Evolutionary conservation across 2,888 invertebrate species (phyloP).

Genomic region (Buathra laborator): DNA sequence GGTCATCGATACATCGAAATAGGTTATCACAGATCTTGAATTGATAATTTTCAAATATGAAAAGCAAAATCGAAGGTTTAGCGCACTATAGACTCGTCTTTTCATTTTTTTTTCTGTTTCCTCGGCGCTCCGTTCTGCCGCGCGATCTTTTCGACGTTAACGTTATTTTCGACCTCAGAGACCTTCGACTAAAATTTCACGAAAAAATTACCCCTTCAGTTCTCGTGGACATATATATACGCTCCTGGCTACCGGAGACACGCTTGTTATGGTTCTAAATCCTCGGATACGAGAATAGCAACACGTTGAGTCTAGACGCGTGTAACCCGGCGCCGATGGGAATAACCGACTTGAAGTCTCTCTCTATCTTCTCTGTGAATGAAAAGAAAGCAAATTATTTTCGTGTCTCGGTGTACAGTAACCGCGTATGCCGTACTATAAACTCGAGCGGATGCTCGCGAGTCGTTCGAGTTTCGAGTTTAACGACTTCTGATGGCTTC

Average conservation of each 20-base stretch:
- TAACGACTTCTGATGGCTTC: conserved; percentile 42
- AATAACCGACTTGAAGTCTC: conserved; percentile 73
- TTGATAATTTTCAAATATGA: neutral
- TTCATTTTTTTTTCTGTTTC: neutral
- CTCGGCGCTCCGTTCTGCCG: neutral
- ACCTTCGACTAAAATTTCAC: neutral
- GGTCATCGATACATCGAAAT: neutral
- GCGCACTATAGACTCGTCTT: neutral
- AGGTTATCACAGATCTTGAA: neutral
- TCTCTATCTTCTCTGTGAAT: conserved; percentile 38
- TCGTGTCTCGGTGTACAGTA: conserved; percentile 48
- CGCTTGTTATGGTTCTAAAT: conserved; percentile 77
- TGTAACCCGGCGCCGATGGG: conserved; percentile 76
- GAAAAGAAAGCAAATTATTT: conserved; percentile 66
- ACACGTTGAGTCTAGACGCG: conserved; percentile 78
- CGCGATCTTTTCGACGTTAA: neutral
- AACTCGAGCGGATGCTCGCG: conserved; percentile 26
- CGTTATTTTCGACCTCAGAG: conserved; percentile 18
- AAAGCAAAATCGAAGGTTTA: neutral
- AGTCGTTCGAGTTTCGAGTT: conserved; percentile 35
- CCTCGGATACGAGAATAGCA: conserved; percentile 77
- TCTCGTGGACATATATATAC: conserved; percentile 21
- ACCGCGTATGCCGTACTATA: neutral
- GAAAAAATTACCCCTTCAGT: neutral
- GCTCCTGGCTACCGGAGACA: conserved; percentile 33